A percentile compares a stretch with the other conserved stretches of the same genome.
Conservation (phyloP, 1,140 invertebrate species). For the Aricia agestis region DNA sequence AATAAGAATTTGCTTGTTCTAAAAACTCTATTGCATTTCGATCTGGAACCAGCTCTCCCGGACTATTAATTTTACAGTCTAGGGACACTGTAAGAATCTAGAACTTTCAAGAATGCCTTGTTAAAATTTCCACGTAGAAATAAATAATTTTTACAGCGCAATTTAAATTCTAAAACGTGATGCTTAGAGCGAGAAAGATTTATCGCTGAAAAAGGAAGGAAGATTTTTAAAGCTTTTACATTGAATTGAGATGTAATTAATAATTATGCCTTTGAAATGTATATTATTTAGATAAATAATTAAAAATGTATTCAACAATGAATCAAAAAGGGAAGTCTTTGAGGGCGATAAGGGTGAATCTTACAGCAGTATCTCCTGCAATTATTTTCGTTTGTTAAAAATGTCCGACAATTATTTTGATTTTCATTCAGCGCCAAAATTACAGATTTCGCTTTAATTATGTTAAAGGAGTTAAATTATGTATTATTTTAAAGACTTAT, state of each 20-base stretch:
- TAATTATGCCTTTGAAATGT: slow-evolving; percentile 6
- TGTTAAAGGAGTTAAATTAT: no score
- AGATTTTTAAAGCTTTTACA: background rate
- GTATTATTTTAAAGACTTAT: no score
- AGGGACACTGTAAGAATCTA: slow-evolving; percentile 9
- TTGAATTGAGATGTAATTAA: background rate
- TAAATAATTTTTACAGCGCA: slow-evolving; percentile 14
- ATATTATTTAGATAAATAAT: slow-evolving; percentile 5
- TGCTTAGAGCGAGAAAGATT: slow-evolving; percentile 7
- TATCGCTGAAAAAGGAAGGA: background rate
- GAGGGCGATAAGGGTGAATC: background rate
- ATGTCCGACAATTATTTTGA: no score
- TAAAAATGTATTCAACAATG: background rate
- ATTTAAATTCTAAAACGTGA: slow-evolving; percentile 5
- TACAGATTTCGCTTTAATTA: no score
- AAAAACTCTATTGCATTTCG: no score
- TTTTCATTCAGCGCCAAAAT: no score
- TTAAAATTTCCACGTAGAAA: slow-evolving; percentile 14
- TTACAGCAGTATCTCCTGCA: background rate
- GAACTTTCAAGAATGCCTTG: slow-evolving; percentile 16
- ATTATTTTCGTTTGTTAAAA: background rate
- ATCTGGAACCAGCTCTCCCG: slow-evolving; percentile 27
- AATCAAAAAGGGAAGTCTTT: background rate
- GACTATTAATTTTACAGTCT: slow-evolving; percentile 13
- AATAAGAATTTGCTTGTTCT: no score